Evolutionary conservation across 2,113 vertebrate genomes (phyloP).

Genomic region (Mirounga angustirostris): DNA sequence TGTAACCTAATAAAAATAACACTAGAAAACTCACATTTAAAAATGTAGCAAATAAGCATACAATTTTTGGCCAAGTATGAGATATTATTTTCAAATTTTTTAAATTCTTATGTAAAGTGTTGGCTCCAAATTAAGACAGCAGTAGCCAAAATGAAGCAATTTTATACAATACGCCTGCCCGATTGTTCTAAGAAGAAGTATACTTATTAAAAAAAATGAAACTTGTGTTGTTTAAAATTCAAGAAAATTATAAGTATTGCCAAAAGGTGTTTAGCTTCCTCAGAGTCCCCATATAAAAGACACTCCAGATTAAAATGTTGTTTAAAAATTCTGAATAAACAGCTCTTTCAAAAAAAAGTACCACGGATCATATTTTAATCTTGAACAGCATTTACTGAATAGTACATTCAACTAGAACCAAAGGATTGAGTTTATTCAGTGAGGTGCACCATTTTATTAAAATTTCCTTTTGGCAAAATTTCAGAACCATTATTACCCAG

Average conservation of each 20-base stretch:
- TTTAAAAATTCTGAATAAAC: constrained; percentile 49
- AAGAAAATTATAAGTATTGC: neutral
- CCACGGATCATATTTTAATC: neutral
- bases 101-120: neutral
- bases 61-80: neutral
- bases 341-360: neutral
- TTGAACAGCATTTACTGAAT: neutral
- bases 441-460: neutral
- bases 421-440: neutral
- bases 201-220: neutral
- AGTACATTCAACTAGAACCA: neutral
- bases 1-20: neutral
- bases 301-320: neutral
- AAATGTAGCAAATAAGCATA: neutral
- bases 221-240: neutral
- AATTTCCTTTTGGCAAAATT: neutral
- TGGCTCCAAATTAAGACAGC: neutral
- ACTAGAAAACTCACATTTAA: neutral
- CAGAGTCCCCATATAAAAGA: constrained; percentile 23
- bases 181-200: neutral
- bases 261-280: constrained; percentile 4
- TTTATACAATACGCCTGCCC: neutral
- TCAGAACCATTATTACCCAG: neutral
- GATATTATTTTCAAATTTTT: constrained; percentile 30
- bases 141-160: neutral